Base-by-base conservation (phyloP, 2,113 vertebrate genomes). In the Oreochromis spilurus region DNA sequence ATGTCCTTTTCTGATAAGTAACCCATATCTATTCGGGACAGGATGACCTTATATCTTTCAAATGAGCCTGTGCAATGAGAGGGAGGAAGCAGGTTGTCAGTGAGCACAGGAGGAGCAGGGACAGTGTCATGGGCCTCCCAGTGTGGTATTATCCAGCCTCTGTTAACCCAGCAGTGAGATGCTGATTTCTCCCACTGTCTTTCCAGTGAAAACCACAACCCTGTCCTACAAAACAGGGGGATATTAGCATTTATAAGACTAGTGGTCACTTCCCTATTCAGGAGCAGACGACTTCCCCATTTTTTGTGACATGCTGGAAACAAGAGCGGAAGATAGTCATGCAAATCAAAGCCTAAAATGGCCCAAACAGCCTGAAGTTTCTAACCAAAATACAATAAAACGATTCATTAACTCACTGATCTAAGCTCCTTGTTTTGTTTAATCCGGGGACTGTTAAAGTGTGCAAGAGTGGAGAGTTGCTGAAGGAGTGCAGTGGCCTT, bases 221-320 rank as follows among this genome's bases (percentile, higher is more conserved):
- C 77, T 70, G 62, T 83, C 53, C 54, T 4, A 53, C 26, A 81
- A 50, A 81, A 87, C 60, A 82, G 81, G 4, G 40, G 29, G 57
- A 85, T 10, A 87, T 91, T 89, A 89, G 83, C 93, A 92, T 94
- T 86, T 90, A 87, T 45, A 83, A 81, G 70, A 58, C 52, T 55
- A 77, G 52, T 19, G 31, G 21, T 60, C 31, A 60, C 21, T 84
- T 55, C 72, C 12, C 36, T 58, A 34, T 84, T 92, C 84, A 62
- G 26, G 52, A 11, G 45, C 60, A 83, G 26, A 57, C 43, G 16
- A 83, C 60, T 55, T 89, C 84, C 77, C 11, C 8, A 24, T 55
- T 36, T 45, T 60, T 70, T 70, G 31, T 60, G 81, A 52, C 53
- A 17, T 21, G 34, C 53, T 75, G 70, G 62, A 75, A 67, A 84